phyloP scores from a whole-genome alignment of 2,113 vertebrate genomes.

The Notechis scutatus region DNA sequence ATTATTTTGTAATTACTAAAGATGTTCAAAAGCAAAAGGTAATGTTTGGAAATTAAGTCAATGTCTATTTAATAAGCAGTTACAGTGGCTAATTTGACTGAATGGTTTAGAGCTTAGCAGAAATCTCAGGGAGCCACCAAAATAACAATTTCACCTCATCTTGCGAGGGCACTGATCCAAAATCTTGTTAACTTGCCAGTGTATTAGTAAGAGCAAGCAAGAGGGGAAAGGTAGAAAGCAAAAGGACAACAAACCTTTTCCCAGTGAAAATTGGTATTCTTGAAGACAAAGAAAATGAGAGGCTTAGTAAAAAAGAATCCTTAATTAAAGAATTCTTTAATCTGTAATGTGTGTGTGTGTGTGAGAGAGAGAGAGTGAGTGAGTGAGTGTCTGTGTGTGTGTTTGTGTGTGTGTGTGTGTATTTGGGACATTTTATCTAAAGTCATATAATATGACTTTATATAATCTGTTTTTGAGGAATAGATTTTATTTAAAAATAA shows the following conservation, averaged over 20 bases:
- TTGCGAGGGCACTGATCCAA: conserved; percentile 6
- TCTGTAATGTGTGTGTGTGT: neutral
- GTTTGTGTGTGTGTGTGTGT: no score
- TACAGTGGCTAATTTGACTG: conserved; percentile 8
- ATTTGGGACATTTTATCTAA: no score
- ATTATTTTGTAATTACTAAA: conserved; percentile 28
- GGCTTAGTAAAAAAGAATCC: neutral
- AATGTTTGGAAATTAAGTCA: conserved; percentile 25
- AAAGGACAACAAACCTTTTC: neutral
- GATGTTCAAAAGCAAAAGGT: conserved; percentile 19
- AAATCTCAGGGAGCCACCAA: conserved; percentile 1
- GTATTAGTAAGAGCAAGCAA: neutral
- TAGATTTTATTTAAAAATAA: neutral
- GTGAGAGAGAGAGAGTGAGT: no score
- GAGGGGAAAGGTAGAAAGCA: neutral
- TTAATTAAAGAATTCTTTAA: neutral
- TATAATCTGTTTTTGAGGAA: neutral
- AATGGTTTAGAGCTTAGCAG: conserved; percentile 8
- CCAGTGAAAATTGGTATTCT: neutral
- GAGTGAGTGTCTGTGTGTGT: no score
- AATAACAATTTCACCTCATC: conserved; percentile 3
- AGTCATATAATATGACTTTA: neutral
- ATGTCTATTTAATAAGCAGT: conserved; percentile 33
- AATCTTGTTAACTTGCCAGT: neutral
- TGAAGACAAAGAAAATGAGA: neutral